A percentile compares a stretch with the other conserved stretches of the same genome.
Conservation (phyloP, 1,140 invertebrate genomes). For the Camponotus floridanus region DNA sequence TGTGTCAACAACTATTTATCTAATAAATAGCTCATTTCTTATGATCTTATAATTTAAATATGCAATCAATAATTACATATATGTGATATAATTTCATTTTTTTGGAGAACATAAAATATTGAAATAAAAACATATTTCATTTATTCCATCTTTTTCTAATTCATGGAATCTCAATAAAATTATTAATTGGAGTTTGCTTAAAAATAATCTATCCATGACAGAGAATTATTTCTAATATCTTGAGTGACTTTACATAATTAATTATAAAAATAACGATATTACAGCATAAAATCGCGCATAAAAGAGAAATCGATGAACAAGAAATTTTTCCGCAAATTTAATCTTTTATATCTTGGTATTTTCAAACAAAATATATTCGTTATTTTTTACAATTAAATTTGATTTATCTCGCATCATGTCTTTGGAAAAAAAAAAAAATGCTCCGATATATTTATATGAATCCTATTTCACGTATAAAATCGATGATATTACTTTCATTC, state of each 20-base stretch:
- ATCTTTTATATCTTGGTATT: no score
- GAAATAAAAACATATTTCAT: background rate
- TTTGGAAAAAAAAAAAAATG: background rate
- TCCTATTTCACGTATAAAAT: background rate
- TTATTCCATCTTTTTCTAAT: no score
- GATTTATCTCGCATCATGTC: slow-evolving; percentile 1
- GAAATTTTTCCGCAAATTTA: no score
- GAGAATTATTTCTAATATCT: no score
- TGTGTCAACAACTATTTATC: slow-evolving; percentile 5
- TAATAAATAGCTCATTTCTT: background rate
- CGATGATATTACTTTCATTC: background rate
- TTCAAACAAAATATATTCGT: background rate
- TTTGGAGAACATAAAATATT: background rate
- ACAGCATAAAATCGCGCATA: no score
- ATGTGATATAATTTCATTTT: background rate
- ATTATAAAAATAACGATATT: no score
- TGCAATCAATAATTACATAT: background rate
- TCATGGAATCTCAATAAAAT: no score
- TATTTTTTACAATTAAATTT: slow-evolving; percentile 49
- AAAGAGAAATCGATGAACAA: no score
- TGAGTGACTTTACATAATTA: no score
- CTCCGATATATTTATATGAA: background rate
- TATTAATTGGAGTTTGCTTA: no score
- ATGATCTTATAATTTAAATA: background rate
- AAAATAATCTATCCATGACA: no score